Evolutionary conservation across 2,113 vertebrate genomes (phyloP), one percentile per base, ranked within the genome.

Genomic region (Sitta europaea): DNA sequence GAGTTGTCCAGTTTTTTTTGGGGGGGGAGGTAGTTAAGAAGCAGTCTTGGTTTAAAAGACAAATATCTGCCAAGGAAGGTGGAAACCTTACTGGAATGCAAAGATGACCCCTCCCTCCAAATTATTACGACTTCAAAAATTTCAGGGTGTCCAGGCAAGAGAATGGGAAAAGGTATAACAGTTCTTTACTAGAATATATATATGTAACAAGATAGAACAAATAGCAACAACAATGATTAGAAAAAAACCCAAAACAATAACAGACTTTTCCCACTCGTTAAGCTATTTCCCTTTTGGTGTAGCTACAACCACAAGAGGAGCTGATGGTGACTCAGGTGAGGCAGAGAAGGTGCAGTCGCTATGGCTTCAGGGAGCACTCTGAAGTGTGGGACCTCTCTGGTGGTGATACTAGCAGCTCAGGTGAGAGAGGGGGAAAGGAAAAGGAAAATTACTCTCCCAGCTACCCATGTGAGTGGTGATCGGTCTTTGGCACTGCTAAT

Each of bases 401-500:
- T 20, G 8, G 5, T 31, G 51, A 9, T 31, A 28, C 14, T 22
- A 55, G 42, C 29, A 9, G 29, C 20, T 66, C 51, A 24, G 24
- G 36, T 28, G 20, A 29, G 42, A n/a, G 20, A 21, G 20, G 14
- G 23, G 12, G 29, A 42, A 54, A 43, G 20, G 15, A 45, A 36
- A 79, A 72, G 13, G 31, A 55, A n/a, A 43, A 54, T 20, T 2
- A 65, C 14, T 48, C 16, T 1, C 2, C 24, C 50, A 55, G n/a
- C 10, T 50, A 73, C 19, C 8, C 29, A 40, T 1, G 1, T 0
- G 0, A 24, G 6, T 23, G 15, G 15, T 85, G 40, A 24, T 65
- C 0, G 0, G 19, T 74, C 70, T 40, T 40, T 21, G 29, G n/a
- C 24, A 4, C 24, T 0, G 0, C 29, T 57, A 24, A n/a, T 35